Evolutionary conservation across 2,797 vertebrate genomes (phyloP).

Genomic region (Alectoris magna): DNA sequence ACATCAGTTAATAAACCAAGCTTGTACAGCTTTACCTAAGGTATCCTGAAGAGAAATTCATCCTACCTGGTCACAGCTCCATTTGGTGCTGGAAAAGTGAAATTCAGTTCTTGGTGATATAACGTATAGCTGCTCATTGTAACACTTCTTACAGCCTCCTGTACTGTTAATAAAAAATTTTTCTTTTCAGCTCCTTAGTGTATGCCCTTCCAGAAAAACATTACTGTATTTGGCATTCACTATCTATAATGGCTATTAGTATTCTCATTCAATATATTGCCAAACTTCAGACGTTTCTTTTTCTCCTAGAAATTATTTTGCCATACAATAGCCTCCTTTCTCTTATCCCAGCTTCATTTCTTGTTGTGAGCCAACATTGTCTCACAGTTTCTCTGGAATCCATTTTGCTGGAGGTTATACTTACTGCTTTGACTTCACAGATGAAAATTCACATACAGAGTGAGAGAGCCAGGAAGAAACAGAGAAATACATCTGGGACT

Average conservation of each 20-base stretch:
- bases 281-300: background rate
- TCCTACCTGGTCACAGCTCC: conserved; percentile 53
- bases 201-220: background rate
- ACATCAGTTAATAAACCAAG: conserved; percentile 55
- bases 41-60: conserved; percentile 35
- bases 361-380: background rate
- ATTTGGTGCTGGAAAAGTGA: conserved; percentile 54
- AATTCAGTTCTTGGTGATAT: conserved; percentile 53
- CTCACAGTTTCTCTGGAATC: background rate
- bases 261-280: background rate
- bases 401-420: background rate
- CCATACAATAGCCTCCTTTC: background rate
- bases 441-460: background rate
- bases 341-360: background rate
- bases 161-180: background rate
- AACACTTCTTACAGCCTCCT: conserved; percentile 33
- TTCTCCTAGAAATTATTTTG: background rate
- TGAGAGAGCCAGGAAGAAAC: background rate
- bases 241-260: background rate
- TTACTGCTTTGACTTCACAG: background rate
- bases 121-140: conserved; percentile 26
- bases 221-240: background rate
- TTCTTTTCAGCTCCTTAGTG: background rate
- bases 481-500: background rate
- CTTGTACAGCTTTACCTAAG: conserved; percentile 56